Evolutionary conservation across 2,113 vertebrate genomes (phyloP).

Genomic region (Caloenas nicobarica): DNA sequence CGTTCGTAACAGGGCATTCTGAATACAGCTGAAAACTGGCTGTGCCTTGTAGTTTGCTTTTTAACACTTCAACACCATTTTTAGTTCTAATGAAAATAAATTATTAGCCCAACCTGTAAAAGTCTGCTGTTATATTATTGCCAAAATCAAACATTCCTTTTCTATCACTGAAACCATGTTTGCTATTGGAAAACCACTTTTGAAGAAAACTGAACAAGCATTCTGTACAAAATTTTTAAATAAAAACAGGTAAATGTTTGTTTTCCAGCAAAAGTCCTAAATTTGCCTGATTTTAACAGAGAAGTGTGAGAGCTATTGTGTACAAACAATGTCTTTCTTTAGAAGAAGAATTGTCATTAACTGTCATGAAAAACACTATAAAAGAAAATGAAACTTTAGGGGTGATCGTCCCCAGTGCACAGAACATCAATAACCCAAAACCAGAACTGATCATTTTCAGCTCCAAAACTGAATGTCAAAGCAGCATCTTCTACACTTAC

Average conservation of each 20-base stretch:
- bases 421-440: neutral
- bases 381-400: neutral
- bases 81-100: neutral
- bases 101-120: neutral
- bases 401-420: neutral
- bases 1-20: conserved; percentile 30
- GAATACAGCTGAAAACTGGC: conserved; percentile 5
- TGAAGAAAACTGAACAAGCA: neutral
- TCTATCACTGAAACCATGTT: neutral
- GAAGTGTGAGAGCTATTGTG: neutral
- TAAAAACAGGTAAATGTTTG: neutral
- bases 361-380: neutral
- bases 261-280: neutral
- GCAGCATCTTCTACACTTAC: neutral
- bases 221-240: neutral
- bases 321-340: neutral
- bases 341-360: neutral
- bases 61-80: neutral
- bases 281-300: neutral
- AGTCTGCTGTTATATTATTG: neutral
- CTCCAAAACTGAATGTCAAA: neutral
- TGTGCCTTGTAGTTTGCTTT: conserved; percentile 7
- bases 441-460: neutral
- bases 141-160: neutral
- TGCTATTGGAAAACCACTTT: neutral